These are phyloP conservation scores for Pelecanus crispus DNA, from an alignment of 2,113 vertebrate species.

Conservation along the genomic window DNA sequence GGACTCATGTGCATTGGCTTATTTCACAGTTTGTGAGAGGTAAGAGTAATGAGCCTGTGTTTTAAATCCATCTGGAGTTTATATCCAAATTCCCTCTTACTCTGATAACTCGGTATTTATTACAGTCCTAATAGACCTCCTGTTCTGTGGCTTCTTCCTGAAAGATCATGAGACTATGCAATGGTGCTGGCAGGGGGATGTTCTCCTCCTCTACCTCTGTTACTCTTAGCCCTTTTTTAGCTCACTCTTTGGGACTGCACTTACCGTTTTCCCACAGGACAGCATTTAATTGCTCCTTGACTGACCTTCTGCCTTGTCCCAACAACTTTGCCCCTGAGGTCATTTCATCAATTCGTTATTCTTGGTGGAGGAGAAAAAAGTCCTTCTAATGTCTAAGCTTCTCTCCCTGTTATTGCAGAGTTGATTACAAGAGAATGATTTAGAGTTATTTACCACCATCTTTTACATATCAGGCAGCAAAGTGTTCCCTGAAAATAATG, in stretches of 20 bases:
- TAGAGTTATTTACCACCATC: background rate
- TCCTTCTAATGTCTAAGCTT: background rate
- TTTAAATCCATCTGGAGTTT: conserved; percentile 25
- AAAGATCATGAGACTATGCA: background rate
- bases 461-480: conserved; percentile 16
- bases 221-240: background rate
- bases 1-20: background rate
- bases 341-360: conserved; percentile 56
- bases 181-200: background rate
- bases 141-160: background rate
- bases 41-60: background rate
- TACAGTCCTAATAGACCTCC: conserved; percentile 1
- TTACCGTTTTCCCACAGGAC: conserved; percentile 35
- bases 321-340: conserved; percentile 65
- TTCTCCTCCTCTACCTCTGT: background rate
- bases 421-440: conserved; percentile 19
- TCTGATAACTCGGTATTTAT: conserved; percentile 36
- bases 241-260: background rate
- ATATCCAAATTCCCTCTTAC: background rate
- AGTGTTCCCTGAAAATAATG: background rate
- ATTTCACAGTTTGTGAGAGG: background rate
- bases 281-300: conserved; percentile 64
- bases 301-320: conserved; percentile 67
- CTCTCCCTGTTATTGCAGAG: background rate
- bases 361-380: background rate